These are phyloP conservation scores for Coregonus sp. DNA, from an alignment of 2,797 vertebrate genomes.

Conservation along the genomic window DNA sequence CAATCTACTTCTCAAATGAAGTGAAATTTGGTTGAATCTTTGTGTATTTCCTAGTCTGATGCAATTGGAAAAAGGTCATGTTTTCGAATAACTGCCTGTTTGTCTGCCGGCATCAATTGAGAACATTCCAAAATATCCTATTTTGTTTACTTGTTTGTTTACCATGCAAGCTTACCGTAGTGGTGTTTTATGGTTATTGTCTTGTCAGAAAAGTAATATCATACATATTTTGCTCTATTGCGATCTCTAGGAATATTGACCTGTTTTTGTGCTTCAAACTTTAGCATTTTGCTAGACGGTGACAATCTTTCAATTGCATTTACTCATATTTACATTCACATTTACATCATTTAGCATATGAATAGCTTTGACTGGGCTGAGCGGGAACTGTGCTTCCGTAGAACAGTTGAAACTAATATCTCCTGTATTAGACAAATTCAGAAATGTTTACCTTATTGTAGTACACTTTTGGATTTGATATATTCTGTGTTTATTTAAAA, in stretches of 20 bases:
- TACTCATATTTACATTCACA: not conserved
- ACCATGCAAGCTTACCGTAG: constrained; percentile 18
- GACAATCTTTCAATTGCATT: constrained; percentile 26
- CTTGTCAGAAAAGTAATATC: constrained; percentile 18
- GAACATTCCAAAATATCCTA: constrained; percentile 45
- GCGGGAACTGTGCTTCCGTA: too few relatives aligned
- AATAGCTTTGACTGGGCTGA: too few relatives aligned
- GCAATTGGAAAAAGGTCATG: not conserved
- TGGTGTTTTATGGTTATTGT: not conserved
- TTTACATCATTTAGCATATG: too few relatives aligned
- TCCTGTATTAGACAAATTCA: constrained; percentile 34
- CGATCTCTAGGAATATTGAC: not conserved
- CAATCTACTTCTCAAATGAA: not conserved
- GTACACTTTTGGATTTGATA: constrained; percentile 21
- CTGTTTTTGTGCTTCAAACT: constrained; percentile 20
- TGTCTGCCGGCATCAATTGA: constrained; percentile 7
- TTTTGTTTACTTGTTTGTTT: constrained; percentile 22
- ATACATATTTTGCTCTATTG: not conserved
- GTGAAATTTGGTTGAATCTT: not conserved
- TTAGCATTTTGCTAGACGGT: constrained; percentile 47
- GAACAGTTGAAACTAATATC: constrained; percentile 3
- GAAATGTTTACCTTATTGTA: constrained; percentile 25
- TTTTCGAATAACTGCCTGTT: not conserved
- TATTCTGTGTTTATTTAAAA: constrained; percentile 50
- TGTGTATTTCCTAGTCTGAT: constrained; percentile 17